Evolutionary conservation across 2,113 vertebrate genomes (phyloP), one percentile per base, ranked within the genome.

Genomic region (Megaleporinus macrocephalus): DNA sequence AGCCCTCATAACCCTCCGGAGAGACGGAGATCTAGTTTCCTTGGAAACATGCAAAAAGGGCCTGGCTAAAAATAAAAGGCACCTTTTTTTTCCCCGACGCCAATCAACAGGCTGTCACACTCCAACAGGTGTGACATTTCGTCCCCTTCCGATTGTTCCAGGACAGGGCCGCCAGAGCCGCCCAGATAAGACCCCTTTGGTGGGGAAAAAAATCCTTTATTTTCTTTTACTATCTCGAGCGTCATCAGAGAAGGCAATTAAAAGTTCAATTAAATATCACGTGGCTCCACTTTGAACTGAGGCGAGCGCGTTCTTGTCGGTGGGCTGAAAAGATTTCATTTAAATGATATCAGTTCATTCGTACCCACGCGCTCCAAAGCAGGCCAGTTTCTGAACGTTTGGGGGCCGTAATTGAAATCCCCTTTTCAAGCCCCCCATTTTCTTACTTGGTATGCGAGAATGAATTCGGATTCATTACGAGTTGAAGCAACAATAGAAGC

Each of bases 51-150:
- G 72, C 5, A 16, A 68, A n/a, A 63, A 79, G 76, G 62, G 49
- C 49, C 30, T 15, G 49, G 68, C 75, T 83, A 73, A 79, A 79
- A 83, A 83, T 65, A 78, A 66, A 73, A 73, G 51, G 29, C 27
- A 55, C 9, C 49, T 18, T 18, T 51, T 51, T 51, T 55, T 77
- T 57, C 65, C 55, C 65, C 62, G 18, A 57, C 79, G 63, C 24
- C 15, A 76, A 75, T 68, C 80, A 75, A 53, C 30, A 15, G 24
- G 51, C 59, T 33, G 65, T 78, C 51, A 29, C 69, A 15, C 68
- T 68, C 70, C 18, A 83, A 79, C 76, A 78, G 82, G 68, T 73
- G 62, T 78, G 82, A 78, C 61, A 66, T 78, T 83, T 73, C 0
- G 29, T 57, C 22, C 57, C 29, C 33, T 69, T 29, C 33, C 14